Conservation (phyloP, 92 coral and sea anemone species). For the Parazoanthus darwini region DNA sequence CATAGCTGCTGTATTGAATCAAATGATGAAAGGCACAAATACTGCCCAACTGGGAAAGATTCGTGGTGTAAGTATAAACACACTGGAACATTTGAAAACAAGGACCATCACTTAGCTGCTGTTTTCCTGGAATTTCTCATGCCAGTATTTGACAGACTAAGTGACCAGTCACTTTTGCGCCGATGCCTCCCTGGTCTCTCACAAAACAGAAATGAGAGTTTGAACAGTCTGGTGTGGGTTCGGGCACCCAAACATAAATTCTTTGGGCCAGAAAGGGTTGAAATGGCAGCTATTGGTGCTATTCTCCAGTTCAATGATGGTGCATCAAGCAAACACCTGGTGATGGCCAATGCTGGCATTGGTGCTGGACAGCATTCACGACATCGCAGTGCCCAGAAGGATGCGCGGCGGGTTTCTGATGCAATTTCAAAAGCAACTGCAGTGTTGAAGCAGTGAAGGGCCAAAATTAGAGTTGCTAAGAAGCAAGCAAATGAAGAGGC, state of each 20-base stretch:
- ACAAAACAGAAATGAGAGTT: constrained; percentile 38
- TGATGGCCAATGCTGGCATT: not conserved
- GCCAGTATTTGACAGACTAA: constrained; percentile 44
- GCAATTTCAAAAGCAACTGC: too few relatives aligned
- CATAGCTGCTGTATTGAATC: constrained; percentile 28
- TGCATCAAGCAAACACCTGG: not conserved
- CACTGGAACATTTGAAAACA: constrained; percentile 31
- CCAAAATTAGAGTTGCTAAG: too few relatives aligned
- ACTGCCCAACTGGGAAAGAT: constrained; percentile 36
- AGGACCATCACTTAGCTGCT: constrained; percentile 42
- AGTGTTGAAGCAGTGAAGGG: too few relatives aligned
- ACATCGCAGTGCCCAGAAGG: too few relatives aligned
- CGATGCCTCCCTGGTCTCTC: constrained; percentile 45
- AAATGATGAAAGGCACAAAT: constrained; percentile 35
- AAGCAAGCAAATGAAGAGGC: too few relatives aligned
- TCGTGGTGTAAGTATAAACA: constrained; percentile 35
- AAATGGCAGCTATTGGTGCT: constrained; percentile 44
- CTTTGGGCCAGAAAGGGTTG: constrained; percentile 23
- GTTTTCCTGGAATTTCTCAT: constrained; percentile 41
- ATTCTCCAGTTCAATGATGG: not conserved
- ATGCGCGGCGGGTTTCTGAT: too few relatives aligned
- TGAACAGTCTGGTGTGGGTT: constrained; percentile 47
- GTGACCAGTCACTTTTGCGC: constrained; percentile 33
- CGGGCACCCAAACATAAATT: constrained; percentile 51
- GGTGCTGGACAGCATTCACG: too few relatives aligned